Evolutionary conservation across 2,888 invertebrate species (phyloP).

Genomic region (Agrochola litura): DNA sequence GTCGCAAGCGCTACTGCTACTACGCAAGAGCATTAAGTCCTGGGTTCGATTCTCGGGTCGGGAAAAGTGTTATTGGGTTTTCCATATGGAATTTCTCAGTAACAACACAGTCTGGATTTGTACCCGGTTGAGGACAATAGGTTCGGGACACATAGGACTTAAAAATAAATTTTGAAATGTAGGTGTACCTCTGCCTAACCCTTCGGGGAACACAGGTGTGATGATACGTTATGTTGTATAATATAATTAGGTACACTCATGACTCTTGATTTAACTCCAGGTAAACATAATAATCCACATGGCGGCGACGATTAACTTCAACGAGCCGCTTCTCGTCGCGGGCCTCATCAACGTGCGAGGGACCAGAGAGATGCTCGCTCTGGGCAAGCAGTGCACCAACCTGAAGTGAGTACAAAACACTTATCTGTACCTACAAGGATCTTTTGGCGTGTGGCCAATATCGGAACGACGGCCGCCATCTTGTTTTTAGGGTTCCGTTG

Average conservation of each 20-base stretch:
- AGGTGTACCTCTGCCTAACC: neutral
- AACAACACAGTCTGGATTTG: neutral
- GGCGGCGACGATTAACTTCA: constrained; percentile 89
- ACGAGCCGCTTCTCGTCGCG: constrained; percentile 85
- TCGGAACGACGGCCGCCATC: too few species aligned
- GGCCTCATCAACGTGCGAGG: constrained; percentile 73
- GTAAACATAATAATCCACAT: constrained; percentile 88
- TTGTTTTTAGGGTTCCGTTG: too few species aligned
- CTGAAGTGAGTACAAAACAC: constrained; percentile 41
- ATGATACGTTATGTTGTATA: neutral
- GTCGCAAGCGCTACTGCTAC: too few species aligned
- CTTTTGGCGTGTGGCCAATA: too few species aligned
- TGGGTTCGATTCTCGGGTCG: too few species aligned
- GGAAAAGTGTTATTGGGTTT: too few species aligned
- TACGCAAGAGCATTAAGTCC: too few species aligned
- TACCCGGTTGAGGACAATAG: neutral
- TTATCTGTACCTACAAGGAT: too few species aligned
- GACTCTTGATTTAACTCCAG: constrained; percentile 67
- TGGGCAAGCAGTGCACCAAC: constrained; percentile 37
- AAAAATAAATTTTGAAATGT: neutral
- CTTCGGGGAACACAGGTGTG: neutral
- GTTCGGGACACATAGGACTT: too few species aligned
- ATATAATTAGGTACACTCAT: neutral
- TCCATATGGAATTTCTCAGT: too few species aligned
- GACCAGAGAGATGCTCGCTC: constrained; percentile 42